Conservation (phyloP, 2,888 invertebrate genomes). For the Sipha maydis region DNA sequence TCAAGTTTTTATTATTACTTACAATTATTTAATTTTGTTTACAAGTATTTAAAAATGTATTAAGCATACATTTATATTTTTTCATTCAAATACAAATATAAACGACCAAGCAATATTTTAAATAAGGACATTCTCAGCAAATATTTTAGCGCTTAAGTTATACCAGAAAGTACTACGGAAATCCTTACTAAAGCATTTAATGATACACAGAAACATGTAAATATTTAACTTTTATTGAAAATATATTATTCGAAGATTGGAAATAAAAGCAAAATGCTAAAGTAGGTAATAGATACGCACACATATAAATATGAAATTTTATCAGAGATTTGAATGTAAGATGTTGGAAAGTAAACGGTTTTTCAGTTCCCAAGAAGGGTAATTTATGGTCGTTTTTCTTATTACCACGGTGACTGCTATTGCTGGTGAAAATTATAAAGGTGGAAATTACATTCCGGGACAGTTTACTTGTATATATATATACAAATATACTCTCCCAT, state of each 20-base stretch:
- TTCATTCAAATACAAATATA: no score
- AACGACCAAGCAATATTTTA: no score
- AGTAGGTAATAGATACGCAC: no score
- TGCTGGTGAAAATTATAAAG: slow-evolving; percentile 2
- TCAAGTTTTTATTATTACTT: no score
- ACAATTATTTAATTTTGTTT: no score
- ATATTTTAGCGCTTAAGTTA: no score
- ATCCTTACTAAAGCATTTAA: no score
- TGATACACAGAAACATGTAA: background rate
- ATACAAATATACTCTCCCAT: background rate
- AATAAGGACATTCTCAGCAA: no score
- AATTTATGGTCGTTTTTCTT: slow-evolving; percentile 21
- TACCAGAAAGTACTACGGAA: no score
- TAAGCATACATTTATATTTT: no score
- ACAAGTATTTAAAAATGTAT: no score
- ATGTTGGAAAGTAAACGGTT: slow-evolving; percentile 27
- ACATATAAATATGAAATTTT: background rate
- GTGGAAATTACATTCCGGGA: slow-evolving; percentile 1
- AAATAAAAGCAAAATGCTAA: background rate
- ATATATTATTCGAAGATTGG: background rate
- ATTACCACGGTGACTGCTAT: background rate
- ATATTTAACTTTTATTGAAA: background rate
- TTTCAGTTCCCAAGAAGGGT: slow-evolving; percentile 11
- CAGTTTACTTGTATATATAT: background rate
- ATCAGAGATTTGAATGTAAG: slow-evolving; percentile 18